Percentiles rank a stretch among this genome's conserved stretches.
Evolutionary conservation across 2,888 invertebrate species (phyloP).

Genomic region (Thereva nobilitata): DNA sequence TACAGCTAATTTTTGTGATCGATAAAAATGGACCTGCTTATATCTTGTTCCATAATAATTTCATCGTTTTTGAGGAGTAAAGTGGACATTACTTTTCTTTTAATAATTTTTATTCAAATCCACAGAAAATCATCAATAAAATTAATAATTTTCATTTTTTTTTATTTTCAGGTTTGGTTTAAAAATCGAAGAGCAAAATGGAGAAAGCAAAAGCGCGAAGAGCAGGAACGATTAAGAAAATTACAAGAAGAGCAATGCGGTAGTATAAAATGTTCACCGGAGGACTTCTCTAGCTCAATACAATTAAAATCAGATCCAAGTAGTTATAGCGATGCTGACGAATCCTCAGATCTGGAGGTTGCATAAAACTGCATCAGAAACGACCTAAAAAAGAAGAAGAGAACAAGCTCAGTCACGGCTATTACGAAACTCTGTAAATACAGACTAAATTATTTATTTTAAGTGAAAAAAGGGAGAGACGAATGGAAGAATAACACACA

Average conservation of each 20-base stretch:
- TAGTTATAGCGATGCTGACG: constrained; percentile 66
- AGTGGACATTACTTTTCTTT: too few relatives aligned
- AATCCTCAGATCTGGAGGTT: constrained; percentile 81
- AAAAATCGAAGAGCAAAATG: constrained; percentile 95
- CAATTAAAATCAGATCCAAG: constrained; percentile 55
- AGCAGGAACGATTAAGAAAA: constrained; percentile 80
- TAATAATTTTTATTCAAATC: too few relatives aligned
- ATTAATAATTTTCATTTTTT: too few relatives aligned
- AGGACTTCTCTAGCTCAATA: constrained; percentile 52
- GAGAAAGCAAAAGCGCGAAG: constrained; percentile 92
- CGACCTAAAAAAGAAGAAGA: too few relatives aligned
- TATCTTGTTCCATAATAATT: too few relatives aligned
- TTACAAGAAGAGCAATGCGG: constrained; percentile 74
- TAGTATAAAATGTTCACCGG: constrained; percentile 53
- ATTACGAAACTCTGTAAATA: background rate
- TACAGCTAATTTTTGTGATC: too few relatives aligned
- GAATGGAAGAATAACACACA: too few relatives aligned
- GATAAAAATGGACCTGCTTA: too few relatives aligned
- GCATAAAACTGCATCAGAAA: constrained; percentile 62
- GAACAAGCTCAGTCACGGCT: background rate
- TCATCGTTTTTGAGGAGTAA: too few relatives aligned
- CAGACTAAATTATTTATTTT: too few relatives aligned
- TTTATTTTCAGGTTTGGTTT: constrained; percentile 82
- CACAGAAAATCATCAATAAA: too few relatives aligned
- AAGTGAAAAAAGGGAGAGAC: too few relatives aligned